Percentiles rank a stretch among this genome's conserved stretches.
These are phyloP conservation scores for Paracyclopina nana DNA, from an alignment of 1,140 invertebrate genomes.

Conservation along the genomic window DNA sequence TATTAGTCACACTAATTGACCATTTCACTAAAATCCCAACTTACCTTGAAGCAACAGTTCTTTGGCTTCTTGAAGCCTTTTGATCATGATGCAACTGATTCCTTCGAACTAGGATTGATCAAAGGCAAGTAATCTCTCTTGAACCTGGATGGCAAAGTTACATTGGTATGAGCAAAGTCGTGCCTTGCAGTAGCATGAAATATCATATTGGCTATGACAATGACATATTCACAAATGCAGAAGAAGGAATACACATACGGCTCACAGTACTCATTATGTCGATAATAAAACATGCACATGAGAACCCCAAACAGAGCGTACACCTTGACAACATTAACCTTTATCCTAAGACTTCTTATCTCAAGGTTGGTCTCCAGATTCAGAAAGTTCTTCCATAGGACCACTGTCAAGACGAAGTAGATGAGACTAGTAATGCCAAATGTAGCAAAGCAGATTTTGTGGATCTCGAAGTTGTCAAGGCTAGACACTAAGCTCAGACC, in stretches of 20 bases:
- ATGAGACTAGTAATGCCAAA: slow-evolving; percentile 69
- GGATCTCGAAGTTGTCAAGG: slow-evolving; percentile 59
- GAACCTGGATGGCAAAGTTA: too few species aligned
- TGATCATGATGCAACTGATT: too few species aligned
- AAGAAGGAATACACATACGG: slow-evolving; percentile 86
- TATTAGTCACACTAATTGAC: too few species aligned
- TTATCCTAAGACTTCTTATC: slow-evolving; percentile 44
- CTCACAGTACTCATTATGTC: slow-evolving; percentile 81
- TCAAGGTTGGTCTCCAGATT: slow-evolving; percentile 33
- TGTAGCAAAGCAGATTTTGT: slow-evolving; percentile 72
- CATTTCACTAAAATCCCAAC: too few species aligned
- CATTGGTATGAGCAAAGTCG: too few species aligned
- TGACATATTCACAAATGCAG: slow-evolving; percentile 72
- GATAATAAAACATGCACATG: slow-evolving; percentile 67
- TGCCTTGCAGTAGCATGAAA: slow-evolving; percentile 72
- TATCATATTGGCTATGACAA: slow-evolving; percentile 75
- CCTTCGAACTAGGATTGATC: too few species aligned
- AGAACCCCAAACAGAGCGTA: slow-evolving; percentile 54
- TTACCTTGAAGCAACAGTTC: too few species aligned
- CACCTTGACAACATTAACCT: slow-evolving; percentile 45
- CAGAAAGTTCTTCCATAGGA: slow-evolving; percentile 32
- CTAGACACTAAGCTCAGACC: slow-evolving; percentile 71
- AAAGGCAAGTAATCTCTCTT: too few species aligned
- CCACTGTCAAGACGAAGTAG: slow-evolving; percentile 58
- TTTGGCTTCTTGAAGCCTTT: too few species aligned